Percentiles rank a stretch among this genome's conserved stretches.
phyloP scores from a whole-genome alignment of 2,113 vertebrate genomes.

The Ranitomeya imitator region DNA sequence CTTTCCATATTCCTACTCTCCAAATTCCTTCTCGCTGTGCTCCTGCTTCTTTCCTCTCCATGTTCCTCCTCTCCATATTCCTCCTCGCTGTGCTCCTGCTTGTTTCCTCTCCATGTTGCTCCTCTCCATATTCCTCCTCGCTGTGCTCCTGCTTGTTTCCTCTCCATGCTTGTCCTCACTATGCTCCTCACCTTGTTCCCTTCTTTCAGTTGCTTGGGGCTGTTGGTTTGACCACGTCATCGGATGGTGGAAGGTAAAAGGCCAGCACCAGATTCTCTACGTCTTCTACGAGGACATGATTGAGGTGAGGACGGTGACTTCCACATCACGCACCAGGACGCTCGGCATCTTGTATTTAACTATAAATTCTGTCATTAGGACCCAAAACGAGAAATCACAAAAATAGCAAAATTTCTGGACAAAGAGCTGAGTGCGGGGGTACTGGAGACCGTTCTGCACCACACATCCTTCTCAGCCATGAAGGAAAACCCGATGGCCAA shows the following conservation, averaged over 20 bases:
- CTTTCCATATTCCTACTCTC: no score
- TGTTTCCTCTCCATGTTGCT: background rate
- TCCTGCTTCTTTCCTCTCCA: background rate
- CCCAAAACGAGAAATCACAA: conserved; percentile 71
- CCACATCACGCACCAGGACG: no score
- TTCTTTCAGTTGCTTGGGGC: conserved; percentile 73
- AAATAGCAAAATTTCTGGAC: conserved; percentile 74
- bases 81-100: background rate
- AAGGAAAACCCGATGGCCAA: conserved; percentile 65
- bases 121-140: background rate
- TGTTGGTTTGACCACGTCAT: conserved; percentile 78
- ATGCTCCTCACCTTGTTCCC: background rate
- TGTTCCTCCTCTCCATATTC: background rate
- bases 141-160: background rate
- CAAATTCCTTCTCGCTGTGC: no score
- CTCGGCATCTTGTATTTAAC: background rate
- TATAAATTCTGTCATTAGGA: conserved; percentile 64
- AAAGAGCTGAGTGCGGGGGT: conserved; percentile 70
- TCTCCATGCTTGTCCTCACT: background rate
- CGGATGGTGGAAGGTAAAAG: conserved; percentile 76
- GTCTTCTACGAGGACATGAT: conserved; percentile 78
- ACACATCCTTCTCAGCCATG: conserved; percentile 75
- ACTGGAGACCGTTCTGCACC: conserved; percentile 68
- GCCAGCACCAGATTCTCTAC: conserved; percentile 72
- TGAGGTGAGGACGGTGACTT: conserved; percentile 65